Evolutionary conservation across 1,140 invertebrate genomes (phyloP), one percentile per base, ranked within the genome.

Genomic region (Apis dorsata): DNA sequence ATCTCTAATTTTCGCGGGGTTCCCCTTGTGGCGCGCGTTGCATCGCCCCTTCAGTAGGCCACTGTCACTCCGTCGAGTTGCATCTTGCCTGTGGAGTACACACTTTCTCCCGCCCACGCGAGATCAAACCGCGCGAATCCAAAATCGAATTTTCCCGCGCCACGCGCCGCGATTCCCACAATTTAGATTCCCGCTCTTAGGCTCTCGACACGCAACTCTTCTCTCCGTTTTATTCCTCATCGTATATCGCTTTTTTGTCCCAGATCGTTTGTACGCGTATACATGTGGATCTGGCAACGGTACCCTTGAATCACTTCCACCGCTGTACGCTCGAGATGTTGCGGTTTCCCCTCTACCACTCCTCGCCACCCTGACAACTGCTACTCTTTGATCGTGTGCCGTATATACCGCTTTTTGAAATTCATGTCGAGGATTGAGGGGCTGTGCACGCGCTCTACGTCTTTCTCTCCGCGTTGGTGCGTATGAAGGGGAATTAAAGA

Each of bases 1-100:
- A 86, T 57, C 77, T 80, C 78, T 60, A 81, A 86, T 88, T 89
- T 89, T 88, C 87, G 87, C 87, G 87, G 86, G 86, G 81, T 82
- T 87, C 57, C n/a, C 51, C 77, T 81, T 49, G 69, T 66, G 55
- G 74, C 77, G 65, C 59, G 74, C 65, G 66, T 65, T 74, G 77
- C 73, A 53, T 69, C 74, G 79, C 73, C 77, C 80, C 83, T 60
- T 87, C 87, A 88, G 87, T 88, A 88, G 76, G 80, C 86, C 87
- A 88, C 84, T 87, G 87, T 79, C 87, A 85, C 53, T 87, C 83
- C 76, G 79, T 60, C 83, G 79, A 88, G 79, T 75, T 87, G 76
- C 87, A 87, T 68, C 86, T 79, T 72, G 59, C 85, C 71, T 73
- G 81, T 73, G 81, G 82, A 55, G 60, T 71, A 73, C 15, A 60